These are phyloP conservation scores for Leptinotarsa lineolata DNA, from an alignment of 1,140 invertebrate species.

Conservation along the genomic window DNA sequence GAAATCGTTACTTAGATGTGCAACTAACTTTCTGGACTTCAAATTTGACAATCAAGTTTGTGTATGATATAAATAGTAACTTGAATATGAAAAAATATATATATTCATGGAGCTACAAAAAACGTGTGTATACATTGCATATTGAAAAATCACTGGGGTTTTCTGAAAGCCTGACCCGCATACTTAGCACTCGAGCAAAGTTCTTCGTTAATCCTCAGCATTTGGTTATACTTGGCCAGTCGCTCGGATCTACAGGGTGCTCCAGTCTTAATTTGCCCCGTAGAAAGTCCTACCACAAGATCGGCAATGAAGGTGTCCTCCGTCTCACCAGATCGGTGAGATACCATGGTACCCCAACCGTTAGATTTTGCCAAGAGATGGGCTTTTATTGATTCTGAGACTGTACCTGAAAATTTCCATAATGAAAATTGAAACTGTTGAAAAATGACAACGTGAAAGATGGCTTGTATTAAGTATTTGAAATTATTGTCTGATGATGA, in stretches of 20 bases:
- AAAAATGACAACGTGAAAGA: too few relatives aligned
- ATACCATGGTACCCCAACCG: slow-evolving; percentile 99
- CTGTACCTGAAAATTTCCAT: slow-evolving; percentile 58
- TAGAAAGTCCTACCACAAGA: slow-evolving; percentile 94
- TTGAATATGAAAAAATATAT: too few relatives aligned
- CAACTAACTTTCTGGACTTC: too few relatives aligned
- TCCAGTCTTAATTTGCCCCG: slow-evolving; percentile 99
- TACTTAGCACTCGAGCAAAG: slow-evolving; percentile 89
- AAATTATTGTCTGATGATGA: too few relatives aligned
- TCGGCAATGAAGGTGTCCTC: slow-evolving; percentile 99
- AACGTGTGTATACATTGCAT: too few relatives aligned
- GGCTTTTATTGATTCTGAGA: slow-evolving; percentile 96
- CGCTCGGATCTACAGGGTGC: slow-evolving; percentile 98
- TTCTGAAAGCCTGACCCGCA: slow-evolving; percentile 94
- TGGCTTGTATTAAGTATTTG: too few relatives aligned
- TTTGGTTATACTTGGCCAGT: slow-evolving; percentile 98
- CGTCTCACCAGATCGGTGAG: slow-evolving; percentile 97
- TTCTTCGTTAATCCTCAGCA: slow-evolving; percentile 98
- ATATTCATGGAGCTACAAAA: too few relatives aligned
- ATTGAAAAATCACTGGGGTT: slow-evolving; percentile 57
- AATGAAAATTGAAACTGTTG: too few relatives aligned
- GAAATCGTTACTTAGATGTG: too few relatives aligned
- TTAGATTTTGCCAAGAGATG: slow-evolving; percentile 91
- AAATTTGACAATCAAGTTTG: too few relatives aligned
- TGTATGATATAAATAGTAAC: too few relatives aligned